Conservation (phyloP, 2,888 invertebrate genomes). For the Gastracanthus pulcherrimus region DNA sequence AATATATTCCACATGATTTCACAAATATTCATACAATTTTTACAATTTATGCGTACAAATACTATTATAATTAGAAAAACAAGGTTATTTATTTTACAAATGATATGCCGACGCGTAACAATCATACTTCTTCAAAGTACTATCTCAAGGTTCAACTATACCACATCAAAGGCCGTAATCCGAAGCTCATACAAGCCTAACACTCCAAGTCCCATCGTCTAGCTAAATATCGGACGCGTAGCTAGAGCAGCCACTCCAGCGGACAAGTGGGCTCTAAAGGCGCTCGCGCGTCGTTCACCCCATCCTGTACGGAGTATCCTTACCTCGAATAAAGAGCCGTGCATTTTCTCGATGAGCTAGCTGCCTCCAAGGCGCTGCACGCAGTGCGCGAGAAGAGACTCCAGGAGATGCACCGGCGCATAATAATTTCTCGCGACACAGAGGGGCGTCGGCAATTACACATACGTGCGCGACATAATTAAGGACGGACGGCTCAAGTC, state of each 20-base stretch:
- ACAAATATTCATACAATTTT: no score
- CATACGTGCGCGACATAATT: conserved; percentile 59
- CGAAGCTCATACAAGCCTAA: neutral
- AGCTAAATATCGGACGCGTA: neutral
- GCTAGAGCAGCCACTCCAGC: neutral
- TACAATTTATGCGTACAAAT: no score
- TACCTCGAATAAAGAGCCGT: neutral
- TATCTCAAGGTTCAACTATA: no score
- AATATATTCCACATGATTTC: no score
- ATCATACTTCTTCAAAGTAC: no score
- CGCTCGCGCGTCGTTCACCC: neutral
- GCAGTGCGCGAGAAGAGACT: no score
- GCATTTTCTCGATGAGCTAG: conserved; percentile 34
- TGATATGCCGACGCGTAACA: no score
- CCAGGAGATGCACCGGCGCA: neutral
- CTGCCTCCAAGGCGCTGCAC: neutral
- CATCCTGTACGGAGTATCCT: neutral
- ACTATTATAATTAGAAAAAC: no score
- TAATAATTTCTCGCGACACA: conserved; percentile 25
- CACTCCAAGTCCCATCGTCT: neutral
- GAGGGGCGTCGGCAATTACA: conserved; percentile 16
- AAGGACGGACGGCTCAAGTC: conserved; percentile 60
- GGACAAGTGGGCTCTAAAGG: neutral
- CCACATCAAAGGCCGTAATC: neutral
- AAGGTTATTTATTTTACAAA: no score